Conservation (phyloP, 64 coral and sea anemone species). For the Dendrophyllia cribrosa region DNA sequence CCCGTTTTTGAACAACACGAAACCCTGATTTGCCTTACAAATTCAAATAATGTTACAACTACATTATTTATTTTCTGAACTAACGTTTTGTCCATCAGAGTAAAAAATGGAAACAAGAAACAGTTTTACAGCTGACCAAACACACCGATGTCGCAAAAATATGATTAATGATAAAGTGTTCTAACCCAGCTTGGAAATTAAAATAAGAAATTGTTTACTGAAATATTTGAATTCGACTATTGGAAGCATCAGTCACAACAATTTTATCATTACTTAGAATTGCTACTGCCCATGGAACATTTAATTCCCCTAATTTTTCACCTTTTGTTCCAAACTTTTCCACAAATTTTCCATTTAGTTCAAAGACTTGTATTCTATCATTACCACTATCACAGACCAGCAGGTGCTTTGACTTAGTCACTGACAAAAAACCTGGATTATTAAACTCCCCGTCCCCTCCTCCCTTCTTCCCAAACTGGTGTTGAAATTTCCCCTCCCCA, state of each 20-base stretch:
- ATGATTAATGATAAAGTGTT: too few species aligned
- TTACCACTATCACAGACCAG: constrained; percentile 72
- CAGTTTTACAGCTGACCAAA: too few species aligned
- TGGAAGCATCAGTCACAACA: constrained; percentile 48
- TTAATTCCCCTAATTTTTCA: constrained; percentile 16
- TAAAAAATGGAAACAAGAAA: too few species aligned
- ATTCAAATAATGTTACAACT: too few species aligned
- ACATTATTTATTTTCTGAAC: too few species aligned
- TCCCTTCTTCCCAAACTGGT: constrained; percentile 48
- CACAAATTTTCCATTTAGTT: constrained; percentile 62
- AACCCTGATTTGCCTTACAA: too few species aligned
- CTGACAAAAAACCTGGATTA: constrained; percentile 28
- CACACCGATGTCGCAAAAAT: too few species aligned
- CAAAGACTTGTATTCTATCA: constrained; percentile 61
- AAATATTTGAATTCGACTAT: constrained; percentile 47
- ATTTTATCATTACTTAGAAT: constrained; percentile 53
- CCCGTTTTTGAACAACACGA: too few species aligned
- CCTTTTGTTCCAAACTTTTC: constrained; percentile 56
- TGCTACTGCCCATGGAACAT: constrained; percentile 33
- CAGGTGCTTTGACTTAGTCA: constrained; percentile 65
- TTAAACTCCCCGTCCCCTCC: constrained; percentile 40
- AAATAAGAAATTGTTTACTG: neutral
- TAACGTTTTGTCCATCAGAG: too few species aligned
- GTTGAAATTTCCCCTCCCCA: constrained; percentile 43
- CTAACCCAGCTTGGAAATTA: too few species aligned